Evolutionary conservation across 2,797 vertebrate species (phyloP), one percentile per base, ranked within the genome.

Genomic region (Lithobates sylvaticus): DNA sequence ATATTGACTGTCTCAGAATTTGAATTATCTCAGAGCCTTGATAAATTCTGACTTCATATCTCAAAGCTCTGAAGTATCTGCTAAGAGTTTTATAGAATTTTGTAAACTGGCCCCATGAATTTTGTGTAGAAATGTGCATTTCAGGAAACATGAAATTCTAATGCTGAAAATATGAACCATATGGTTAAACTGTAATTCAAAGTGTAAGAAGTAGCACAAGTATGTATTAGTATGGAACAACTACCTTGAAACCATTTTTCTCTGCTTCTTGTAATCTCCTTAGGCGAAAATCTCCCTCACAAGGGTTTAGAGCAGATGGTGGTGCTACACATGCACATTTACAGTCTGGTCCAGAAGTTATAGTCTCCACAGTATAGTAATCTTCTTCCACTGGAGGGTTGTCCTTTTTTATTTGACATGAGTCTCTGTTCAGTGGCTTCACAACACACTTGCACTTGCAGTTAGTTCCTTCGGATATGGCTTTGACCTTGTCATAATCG

Each of bases 361-460:
- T 95, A 26, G 97, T 98, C 90, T 99, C 98, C 94, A 99, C 97
- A 0, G 95, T 96, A 93, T 96, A 99, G 89, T 95, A 96, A 86
- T 99, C 97, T 83, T 97, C 96, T 0, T 90, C 91, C 0, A 91
- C 85, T 16, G 95, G 94, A 50, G 91, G 58, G 0, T 96, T 96
- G 36, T 95, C 93, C 0, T 95, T 94, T 89, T 97, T 94, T 92
- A 96, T 94, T 69, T 92, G 91, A 90, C 97, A 98, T 89, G 97
- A 96, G 0, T 96, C 96, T 0, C 96, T 95, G 91, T 96, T 96
- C 94, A 97, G 90, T 82, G 96, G 97, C 89, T 96, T 96, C 93
- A 99, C 97, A 91, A 99, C 94, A 94, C 98, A 99, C 93, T 98
- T 97, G 95, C 98, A 99, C 79, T 95, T 96, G 91, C 98, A 99